A percentile compares a stretch with the other conserved stretches of the same genome.
Evolutionary conservation across 23 tunicate genomes (phyloP).

Genomic region (Styela plicata): DNA sequence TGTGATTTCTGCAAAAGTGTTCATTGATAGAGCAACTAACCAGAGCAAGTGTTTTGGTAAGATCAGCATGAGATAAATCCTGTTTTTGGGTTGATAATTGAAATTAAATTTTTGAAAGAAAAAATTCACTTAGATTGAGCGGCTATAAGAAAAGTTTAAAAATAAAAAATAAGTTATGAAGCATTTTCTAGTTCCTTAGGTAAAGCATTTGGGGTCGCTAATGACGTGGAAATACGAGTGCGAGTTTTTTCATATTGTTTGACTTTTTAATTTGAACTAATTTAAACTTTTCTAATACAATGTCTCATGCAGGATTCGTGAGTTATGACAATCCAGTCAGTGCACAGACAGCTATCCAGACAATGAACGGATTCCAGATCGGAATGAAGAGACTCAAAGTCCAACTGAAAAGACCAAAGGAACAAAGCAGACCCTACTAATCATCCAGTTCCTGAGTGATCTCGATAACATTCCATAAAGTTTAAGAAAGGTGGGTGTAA

Average conservation of each 20-base stretch:
- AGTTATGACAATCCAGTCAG: conserved; percentile 86
- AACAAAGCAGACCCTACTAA: conserved; percentile 89
- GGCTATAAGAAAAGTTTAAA: too few species aligned
- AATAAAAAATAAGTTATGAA: too few species aligned
- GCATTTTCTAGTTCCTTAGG: too few species aligned
- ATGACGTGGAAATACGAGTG: too few species aligned
- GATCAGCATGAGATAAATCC: too few species aligned
- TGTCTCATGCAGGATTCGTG: conserved; percentile 89
- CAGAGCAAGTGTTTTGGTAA: conserved; percentile 97
- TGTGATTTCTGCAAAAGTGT: conserved; percentile 96
- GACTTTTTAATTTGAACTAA: too few species aligned
- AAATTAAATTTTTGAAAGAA: too few species aligned
- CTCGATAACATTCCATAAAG: not conserved
- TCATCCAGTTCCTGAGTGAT: not conserved
- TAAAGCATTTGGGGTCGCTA: too few species aligned
- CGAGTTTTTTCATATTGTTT: too few species aligned
- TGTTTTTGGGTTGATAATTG: too few species aligned
- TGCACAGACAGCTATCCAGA: conserved; percentile 85
- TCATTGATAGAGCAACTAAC: conserved; percentile 94
- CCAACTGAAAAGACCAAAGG: conserved; percentile 93
- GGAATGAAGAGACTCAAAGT: conserved; percentile 94
- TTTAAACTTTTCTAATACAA: too few species aligned
- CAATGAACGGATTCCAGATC: conserved; percentile 93
- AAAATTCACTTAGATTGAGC: too few species aligned
- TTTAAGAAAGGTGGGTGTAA: not conserved